Evolutionary conservation across 1,140 invertebrate species (phyloP).

Genomic region (Tribolium madens): DNA sequence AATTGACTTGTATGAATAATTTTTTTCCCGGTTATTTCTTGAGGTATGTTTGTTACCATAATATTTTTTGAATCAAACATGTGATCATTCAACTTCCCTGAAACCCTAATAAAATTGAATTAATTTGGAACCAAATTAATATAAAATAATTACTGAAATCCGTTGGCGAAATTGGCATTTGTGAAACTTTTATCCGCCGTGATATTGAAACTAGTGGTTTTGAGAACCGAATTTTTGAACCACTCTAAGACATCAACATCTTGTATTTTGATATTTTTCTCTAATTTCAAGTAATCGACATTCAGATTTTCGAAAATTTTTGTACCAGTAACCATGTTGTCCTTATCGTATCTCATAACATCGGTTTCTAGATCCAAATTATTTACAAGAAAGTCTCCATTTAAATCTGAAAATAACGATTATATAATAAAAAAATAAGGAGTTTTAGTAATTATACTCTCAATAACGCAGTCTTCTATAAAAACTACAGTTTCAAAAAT

Average conservation of each 20-base stretch:
- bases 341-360: constrained; percentile 62
- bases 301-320: constrained; percentile 61
- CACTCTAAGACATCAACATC: constrained; percentile 64
- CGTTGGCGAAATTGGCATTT: constrained; percentile 52
- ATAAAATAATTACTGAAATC: constrained; percentile 51
- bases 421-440: background rate
- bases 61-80: constrained; percentile 52
- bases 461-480: background rate
- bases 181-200: constrained; percentile 54
- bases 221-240: constrained; percentile 63
- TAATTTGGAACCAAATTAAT: background rate
- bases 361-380: constrained; percentile 65
- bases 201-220: constrained; percentile 51
- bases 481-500: constrained; percentile 54
- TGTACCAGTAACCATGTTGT: constrained; percentile 61
- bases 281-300: constrained; percentile 58
- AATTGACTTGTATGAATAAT: constrained; percentile 44
- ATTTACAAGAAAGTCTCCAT: constrained; percentile 63
- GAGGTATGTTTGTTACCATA: constrained; percentile 54
- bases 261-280: constrained; percentile 61
- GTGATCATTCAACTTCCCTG: background rate
- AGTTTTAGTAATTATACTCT: constrained; percentile 6
- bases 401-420: constrained; percentile 52
- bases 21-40: constrained; percentile 59
- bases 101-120: constrained; percentile 2